Base-by-base conservation (phyloP, 2,113 vertebrate genomes). In the Himantopus leucocephalus region DNA sequence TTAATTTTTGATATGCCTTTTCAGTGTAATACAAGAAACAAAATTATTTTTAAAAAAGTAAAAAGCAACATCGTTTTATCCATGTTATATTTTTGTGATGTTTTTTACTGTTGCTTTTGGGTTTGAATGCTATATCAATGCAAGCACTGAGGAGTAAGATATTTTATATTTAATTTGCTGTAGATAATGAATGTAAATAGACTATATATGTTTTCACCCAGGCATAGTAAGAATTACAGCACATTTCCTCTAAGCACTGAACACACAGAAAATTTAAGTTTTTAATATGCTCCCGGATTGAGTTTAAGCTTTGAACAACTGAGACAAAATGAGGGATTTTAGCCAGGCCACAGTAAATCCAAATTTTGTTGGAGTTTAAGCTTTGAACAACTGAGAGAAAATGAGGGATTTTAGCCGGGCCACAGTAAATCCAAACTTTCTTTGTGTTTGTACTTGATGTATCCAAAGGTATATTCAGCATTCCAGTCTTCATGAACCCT, bases 111-210 rank as follows among this genome's bases (percentile, higher is more conserved):
- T 22, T 83, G 23, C 8, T 76, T 66, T 92, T 76, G 21, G 12
- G 34, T 92, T 92, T 80, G 30, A 87, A 85, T 64, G 43, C 17
- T 79, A 0, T 85, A 79, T 45, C 14, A 76, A 27, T 50, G 30
- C 24, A 89, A 85, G 34, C 24, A 73, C 30, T 52, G 26, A 83
- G 29, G 9, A 86, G 43, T 56, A 45, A 56, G n/a, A 86, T 22
- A 75, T 78, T 75, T 89, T 72, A 27, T 88, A 82, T 92, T 95
- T 85, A 62, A 75, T 81, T 91, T 95, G 24, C 27, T 82, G 41
- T 48, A 82, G 64, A 89, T 76, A 92, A 85, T 60, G 12, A 84
- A 64, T 53, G 58, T 45, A 91, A 84, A 64, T 56, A 78, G 27
- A 78, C n/a, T 41, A 53, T 47, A 34, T 34, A 56, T 20, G 10